Evolutionary conservation across 2,888 invertebrate genomes (phyloP).

Genomic region (Dicyrtomina minuta): DNA sequence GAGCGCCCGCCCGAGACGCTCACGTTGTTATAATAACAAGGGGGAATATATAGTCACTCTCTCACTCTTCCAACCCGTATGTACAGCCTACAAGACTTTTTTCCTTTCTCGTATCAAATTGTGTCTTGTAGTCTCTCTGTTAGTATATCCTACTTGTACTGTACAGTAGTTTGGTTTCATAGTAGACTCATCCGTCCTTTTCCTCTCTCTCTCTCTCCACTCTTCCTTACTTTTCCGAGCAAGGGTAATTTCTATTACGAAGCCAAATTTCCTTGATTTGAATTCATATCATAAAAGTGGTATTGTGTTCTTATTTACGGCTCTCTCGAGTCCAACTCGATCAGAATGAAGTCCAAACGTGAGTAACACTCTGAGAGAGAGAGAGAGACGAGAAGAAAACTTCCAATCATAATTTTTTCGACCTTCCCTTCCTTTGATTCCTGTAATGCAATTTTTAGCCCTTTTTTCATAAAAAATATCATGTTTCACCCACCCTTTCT

Average conservation of each 20-base stretch:
- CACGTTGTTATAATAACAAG: constrained; percentile 36
- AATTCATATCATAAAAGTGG: constrained; percentile 52
- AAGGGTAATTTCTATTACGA: constrained; percentile 51
- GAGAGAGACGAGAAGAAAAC: constrained; percentile 32
- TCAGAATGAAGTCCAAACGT: constrained; percentile 51
- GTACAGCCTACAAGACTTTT: constrained; percentile 3
- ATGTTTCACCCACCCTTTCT: constrained; percentile 42
- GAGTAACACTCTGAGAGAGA: constrained; percentile 36
- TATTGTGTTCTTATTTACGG: constrained; percentile 52
- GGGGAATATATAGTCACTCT: constrained; percentile 26
- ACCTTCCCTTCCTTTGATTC: constrained; percentile 42
- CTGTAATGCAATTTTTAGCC: constrained; percentile 46
- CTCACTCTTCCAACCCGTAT: background rate
- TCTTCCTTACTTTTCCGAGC: constrained; percentile 13
- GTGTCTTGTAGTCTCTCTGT: background rate
- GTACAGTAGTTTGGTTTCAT: background rate
- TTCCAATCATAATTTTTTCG: constrained; percentile 50
- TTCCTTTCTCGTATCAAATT: constrained; percentile 1
- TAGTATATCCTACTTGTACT: background rate
- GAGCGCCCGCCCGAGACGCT: constrained; percentile 35
- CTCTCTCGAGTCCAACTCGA: constrained; percentile 50
- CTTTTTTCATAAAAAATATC: constrained; percentile 48
- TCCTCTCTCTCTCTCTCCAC: constrained; percentile 3
- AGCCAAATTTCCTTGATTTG: constrained; percentile 53
- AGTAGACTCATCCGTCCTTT: background rate